phyloP scores from a whole-genome alignment of 1,140 invertebrate genomes.

The Nixonia krombeini region DNA sequence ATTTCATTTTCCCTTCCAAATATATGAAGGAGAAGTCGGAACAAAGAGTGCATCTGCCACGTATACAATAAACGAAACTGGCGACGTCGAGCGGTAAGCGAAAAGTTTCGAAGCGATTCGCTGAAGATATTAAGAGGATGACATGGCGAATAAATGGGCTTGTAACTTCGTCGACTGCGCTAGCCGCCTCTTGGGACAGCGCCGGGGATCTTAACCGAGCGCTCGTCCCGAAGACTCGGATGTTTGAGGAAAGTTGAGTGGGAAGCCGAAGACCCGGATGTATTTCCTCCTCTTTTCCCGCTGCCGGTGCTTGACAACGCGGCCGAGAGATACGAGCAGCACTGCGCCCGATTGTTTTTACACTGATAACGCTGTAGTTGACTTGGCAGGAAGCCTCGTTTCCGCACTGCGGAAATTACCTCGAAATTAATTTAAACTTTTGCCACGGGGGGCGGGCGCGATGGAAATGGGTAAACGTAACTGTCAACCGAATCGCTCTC shows the following conservation, averaged over 20 bases:
- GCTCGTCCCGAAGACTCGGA: neutral
- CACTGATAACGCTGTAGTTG: too few relatives aligned
- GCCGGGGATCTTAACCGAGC: neutral
- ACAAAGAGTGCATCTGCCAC: neutral
- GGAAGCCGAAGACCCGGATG: neutral
- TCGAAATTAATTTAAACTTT: constrained; percentile 54
- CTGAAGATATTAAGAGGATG: neutral
- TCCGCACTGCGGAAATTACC: constrained; percentile 43
- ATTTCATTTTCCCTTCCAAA: neutral
- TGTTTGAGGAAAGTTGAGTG: neutral
- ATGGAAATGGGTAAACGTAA: too few relatives aligned
- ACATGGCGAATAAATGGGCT: constrained; percentile 1
- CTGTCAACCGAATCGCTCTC: too few relatives aligned
- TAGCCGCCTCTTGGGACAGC: neutral
- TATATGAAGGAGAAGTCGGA: neutral
- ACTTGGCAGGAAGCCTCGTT: constrained; percentile 8
- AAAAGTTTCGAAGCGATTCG: neutral
- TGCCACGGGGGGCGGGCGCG: too few relatives aligned
- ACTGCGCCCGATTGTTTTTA: too few relatives aligned
- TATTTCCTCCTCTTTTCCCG: constrained; percentile 2
- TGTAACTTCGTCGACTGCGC: neutral
- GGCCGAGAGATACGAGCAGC: too few relatives aligned
- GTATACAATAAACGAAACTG: neutral
- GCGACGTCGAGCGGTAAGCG: neutral
- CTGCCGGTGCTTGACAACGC: constrained; percentile 41